phyloP scores from a whole-genome alignment of 2,888 invertebrate genomes.

The Scaptomyza caliginosa region DNA sequence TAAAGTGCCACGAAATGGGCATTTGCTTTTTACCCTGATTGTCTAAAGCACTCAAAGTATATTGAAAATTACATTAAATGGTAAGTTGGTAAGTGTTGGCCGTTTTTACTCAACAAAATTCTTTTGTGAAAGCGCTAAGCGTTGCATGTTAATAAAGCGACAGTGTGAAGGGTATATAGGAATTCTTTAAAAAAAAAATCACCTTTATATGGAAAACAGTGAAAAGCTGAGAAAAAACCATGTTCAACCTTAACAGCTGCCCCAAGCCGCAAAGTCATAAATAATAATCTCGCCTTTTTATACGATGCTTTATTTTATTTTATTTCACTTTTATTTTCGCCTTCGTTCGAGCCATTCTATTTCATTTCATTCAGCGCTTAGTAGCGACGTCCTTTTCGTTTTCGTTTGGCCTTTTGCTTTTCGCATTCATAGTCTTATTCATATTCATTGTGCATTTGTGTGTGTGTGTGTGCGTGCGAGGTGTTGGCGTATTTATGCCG shows the following conservation, averaged over 20 bases:
- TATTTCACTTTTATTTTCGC: slow-evolving; percentile 4
- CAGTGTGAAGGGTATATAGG: slow-evolving; percentile 5
- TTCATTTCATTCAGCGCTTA: slow-evolving; percentile 51
- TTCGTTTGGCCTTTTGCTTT: slow-evolving; percentile 40
- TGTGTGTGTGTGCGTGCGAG: slow-evolving; percentile 11
- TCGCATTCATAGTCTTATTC: slow-evolving; percentile 50
- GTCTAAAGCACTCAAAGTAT: slow-evolving; percentile 2
- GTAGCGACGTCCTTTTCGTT: slow-evolving; percentile 20
- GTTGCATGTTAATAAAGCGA: neutral
- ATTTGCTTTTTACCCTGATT: slow-evolving; percentile 33
- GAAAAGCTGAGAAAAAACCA: slow-evolving; percentile 10
- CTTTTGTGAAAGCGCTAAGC: neutral
- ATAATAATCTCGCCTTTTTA: slow-evolving; percentile 58
- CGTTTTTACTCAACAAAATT: neutral
- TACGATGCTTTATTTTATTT: slow-evolving; percentile 22
- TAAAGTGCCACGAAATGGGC: slow-evolving; percentile 46
- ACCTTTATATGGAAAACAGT: neutral
- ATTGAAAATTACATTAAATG: neutral
- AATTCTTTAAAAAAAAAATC: neutral
- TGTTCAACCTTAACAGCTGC: slow-evolving; percentile 13
- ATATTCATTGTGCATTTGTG: slow-evolving; percentile 67
- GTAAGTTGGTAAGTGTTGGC: neutral
- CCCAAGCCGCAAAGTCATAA: slow-evolving; percentile 54
- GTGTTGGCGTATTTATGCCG: slow-evolving; percentile 65
- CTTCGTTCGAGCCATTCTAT: slow-evolving; percentile 29